Percentiles rank a stretch among this genome's conserved stretches.
Conservation (phyloP, 1,140 invertebrate genomes). For the Antheraea pernyi region DNA sequence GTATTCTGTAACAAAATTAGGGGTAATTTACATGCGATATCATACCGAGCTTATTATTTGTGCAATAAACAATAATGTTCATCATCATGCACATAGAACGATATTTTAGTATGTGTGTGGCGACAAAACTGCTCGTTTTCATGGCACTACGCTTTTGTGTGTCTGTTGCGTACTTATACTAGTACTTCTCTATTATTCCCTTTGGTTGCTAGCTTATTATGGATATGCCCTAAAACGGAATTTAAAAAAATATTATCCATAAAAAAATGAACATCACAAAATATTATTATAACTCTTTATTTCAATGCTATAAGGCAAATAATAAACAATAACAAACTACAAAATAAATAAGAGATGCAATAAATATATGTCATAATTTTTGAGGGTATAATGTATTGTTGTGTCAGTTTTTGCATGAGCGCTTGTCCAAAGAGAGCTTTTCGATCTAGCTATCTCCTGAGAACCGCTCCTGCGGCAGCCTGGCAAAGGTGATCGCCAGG, state of each 20-base stretch:
- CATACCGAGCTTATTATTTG: constrained; percentile 32
- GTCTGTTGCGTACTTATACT: constrained; percentile 16
- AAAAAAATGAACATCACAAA: too few species aligned
- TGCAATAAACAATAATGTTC: constrained; percentile 38
- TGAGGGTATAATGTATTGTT: too few species aligned
- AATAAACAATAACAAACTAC: too few species aligned
- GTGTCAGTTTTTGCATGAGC: too few species aligned
- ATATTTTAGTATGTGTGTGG: constrained; percentile 34
- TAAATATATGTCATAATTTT: too few species aligned
- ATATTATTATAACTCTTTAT: too few species aligned
- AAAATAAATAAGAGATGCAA: too few species aligned
- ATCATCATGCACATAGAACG: constrained; percentile 36
- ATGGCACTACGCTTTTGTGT: constrained; percentile 23
- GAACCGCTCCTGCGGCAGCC: too few species aligned
- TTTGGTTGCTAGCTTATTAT: constrained; percentile 5
- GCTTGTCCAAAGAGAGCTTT: too few species aligned
- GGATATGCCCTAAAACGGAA: constrained; percentile 5
- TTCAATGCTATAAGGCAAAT: too few species aligned
- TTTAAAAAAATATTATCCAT: neutral
- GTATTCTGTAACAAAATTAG: neutral
- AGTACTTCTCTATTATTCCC: constrained; percentile 16
- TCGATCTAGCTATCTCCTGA: too few species aligned
- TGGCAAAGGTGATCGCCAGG: too few species aligned
- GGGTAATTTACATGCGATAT: constrained; percentile 34
- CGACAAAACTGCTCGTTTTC: constrained; percentile 37